Evolutionary conservation across 2,888 invertebrate genomes (phyloP), one percentile per base, ranked within the genome.

Genomic region (Osmoderma eremita): DNA sequence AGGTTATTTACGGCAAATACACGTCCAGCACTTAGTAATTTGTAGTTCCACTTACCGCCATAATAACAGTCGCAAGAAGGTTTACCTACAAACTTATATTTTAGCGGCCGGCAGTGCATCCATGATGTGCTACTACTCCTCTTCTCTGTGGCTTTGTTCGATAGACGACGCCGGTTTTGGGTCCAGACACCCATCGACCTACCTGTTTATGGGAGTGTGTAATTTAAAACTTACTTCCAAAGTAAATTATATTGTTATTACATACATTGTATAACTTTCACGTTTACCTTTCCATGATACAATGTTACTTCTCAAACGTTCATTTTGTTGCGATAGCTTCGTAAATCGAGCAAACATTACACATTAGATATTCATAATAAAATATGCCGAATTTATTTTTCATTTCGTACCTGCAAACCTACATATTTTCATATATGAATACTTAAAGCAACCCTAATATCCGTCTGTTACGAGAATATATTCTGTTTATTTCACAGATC

Each of bases 1-100:
- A 38, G 67, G 68, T 71, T 71, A 71, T 71, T 71, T 69, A 71
- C 69, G 64, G 62, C 67, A 62, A 61, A 69, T 69, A 63, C 63
- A 64, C 63, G 66, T 63, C 62, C 51, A 65, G 58, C 65, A 64
- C 69, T 67, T 62, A 42, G 72, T 75, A 76, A 76, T 76, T 76
- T 75, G 75, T 73, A 73, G 72, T 70, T 72, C 72, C 74, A 71
- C 69, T 74, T 70, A 72, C 71, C 73, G 70, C 71, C 73, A 70
- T 76, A 76, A 75, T 75, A 75, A 74, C 71, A 73, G 74, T 69
- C 68, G 70, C 71, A 71, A 72, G 73, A 64, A 71, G 75, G 74
- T 76, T 76, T 76, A 75, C 74, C 75, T 75, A 73, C 72, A 74
- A 73, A 73, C 71, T 74, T 72, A 70, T 70, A 67, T 71, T 70